phyloP scores from a whole-genome alignment of 1,140 invertebrate species.

The Halyomorpha halys region DNA sequence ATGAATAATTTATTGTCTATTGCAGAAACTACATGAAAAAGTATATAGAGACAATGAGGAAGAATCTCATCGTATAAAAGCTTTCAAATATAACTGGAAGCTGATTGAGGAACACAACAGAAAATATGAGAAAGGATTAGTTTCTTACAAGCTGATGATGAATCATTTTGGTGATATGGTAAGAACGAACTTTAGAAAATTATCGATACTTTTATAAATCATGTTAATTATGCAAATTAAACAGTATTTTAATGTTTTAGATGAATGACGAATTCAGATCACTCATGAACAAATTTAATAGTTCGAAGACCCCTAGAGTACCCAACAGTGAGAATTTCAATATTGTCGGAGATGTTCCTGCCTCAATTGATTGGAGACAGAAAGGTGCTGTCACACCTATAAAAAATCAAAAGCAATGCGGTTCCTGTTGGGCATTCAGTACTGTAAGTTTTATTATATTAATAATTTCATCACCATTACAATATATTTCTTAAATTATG shows the following conservation, averaged over 20 bases:
- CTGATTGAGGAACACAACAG: not conserved
- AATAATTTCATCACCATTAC: too few species aligned
- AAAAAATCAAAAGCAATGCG: constrained; percentile 57
- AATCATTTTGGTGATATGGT: not conserved
- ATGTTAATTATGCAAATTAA: not conserved
- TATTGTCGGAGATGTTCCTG: not conserved
- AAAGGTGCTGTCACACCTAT: constrained; percentile 38
- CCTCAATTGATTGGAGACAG: not conserved
- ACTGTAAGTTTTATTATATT: not conserved
- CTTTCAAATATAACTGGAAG: not conserved
- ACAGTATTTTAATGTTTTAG: not conserved
- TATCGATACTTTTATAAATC: not conserved
- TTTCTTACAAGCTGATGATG: not conserved
- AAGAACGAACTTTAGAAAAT: not conserved
- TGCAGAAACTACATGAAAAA: not conserved
- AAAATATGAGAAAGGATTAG: not conserved
- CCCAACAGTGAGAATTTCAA: not conserved
- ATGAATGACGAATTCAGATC: not conserved
- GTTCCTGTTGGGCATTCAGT: constrained; percentile 35
- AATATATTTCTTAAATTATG: too few species aligned
- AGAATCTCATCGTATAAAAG: not conserved
- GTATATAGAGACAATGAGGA: not conserved
- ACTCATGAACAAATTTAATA: not conserved
- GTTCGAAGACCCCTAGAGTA: not conserved
- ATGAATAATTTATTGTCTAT: not conserved